These are phyloP conservation scores for Chrysomallon squamiferum DNA, from an alignment of 1,140 invertebrate genomes.

Conservation along the genomic window DNA sequence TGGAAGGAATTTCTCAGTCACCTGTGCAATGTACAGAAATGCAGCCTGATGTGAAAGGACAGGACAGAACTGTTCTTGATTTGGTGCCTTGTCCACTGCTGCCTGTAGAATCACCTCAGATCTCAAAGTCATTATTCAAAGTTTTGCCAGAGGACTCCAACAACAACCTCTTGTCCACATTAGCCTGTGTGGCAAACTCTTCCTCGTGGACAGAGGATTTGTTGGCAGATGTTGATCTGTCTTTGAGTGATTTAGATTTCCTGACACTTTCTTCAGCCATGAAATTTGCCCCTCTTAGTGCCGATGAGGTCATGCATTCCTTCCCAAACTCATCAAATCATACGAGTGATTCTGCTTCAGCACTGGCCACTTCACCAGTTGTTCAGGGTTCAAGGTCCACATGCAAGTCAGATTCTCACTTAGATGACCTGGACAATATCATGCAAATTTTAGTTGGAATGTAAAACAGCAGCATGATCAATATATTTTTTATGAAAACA, in stretches of 20 bases:
- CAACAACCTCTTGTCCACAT: conserved; percentile 5
- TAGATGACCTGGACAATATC: conserved; percentile 56
- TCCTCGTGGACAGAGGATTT: conserved; percentile 48
- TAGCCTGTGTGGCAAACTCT: conserved; percentile 5
- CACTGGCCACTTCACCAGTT: conserved; percentile 6
- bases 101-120: background rate
- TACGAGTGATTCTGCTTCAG: conserved; percentile 26
- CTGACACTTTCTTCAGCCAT: conserved; percentile 65
- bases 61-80: conserved; percentile 18
- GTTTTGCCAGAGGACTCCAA: background rate
- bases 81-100: conserved; percentile 16
- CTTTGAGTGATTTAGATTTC: conserved; percentile 47
- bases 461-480: conserved; percentile 1
- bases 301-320: conserved; percentile 73
- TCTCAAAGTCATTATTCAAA: too few relatives aligned
- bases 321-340: conserved; percentile 43
- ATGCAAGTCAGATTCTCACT: conserved; percentile 45
- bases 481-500: too few relatives aligned
- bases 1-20: background rate
- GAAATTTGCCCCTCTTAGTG: conserved; percentile 71
- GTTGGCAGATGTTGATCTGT: conserved; percentile 59
- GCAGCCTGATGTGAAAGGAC: background rate
- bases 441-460: conserved; percentile 57
- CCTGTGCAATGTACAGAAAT: conserved; percentile 2
- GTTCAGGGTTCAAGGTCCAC: conserved; percentile 18